A percentile compares a stretch with the other conserved stretches of the same genome.
Conservation (phyloP, 2,888 invertebrate genomes). For the Sialis fuliginosa region DNA sequence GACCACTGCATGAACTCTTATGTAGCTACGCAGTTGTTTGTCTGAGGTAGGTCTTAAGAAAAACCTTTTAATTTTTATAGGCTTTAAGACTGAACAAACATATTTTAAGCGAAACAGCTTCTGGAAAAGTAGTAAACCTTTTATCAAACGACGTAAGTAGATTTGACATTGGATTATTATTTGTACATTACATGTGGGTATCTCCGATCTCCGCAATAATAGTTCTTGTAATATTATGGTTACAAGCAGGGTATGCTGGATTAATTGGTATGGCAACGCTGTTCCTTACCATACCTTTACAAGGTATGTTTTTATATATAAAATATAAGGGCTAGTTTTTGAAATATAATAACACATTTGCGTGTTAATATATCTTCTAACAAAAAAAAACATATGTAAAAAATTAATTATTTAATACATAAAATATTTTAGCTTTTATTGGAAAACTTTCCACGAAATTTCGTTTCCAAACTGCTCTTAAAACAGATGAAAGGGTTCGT, state of each 20-base stretch:
- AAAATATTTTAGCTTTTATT: slow-evolving; percentile 35
- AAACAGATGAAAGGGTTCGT: slow-evolving; percentile 79
- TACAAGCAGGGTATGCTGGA: slow-evolving; percentile 51
- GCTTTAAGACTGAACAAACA: slow-evolving; percentile 43
- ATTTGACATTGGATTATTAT: slow-evolving; percentile 77
- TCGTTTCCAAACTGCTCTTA: slow-evolving; percentile 61
- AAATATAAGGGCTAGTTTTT: too few relatives aligned
- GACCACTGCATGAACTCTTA: too few relatives aligned
- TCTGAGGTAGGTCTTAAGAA: slow-evolving; percentile 9
- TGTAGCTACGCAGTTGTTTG: too few relatives aligned
- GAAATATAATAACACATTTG: not conserved
- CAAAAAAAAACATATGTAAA: too few relatives aligned
- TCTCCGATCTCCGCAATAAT: slow-evolving; percentile 49
- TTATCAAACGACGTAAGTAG: slow-evolving; percentile 88
- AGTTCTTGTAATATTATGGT: slow-evolving; percentile 63
- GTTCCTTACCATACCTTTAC: slow-evolving; percentile 64
- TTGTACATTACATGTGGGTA: slow-evolving; percentile 75
- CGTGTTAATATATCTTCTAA: not conserved
- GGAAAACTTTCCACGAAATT: slow-evolving; percentile 43
- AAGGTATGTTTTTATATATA: slow-evolving; percentile 35
- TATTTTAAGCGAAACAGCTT: slow-evolving; percentile 63
- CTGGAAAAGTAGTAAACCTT: slow-evolving; percentile 79
- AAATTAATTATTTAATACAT: not conserved
- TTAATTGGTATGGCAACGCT: slow-evolving; percentile 65
- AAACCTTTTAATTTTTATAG: slow-evolving; percentile 19